These are phyloP conservation scores for Drosophila cognata DNA, from an alignment of 2,888 invertebrate genomes.

Conservation along the genomic window DNA sequence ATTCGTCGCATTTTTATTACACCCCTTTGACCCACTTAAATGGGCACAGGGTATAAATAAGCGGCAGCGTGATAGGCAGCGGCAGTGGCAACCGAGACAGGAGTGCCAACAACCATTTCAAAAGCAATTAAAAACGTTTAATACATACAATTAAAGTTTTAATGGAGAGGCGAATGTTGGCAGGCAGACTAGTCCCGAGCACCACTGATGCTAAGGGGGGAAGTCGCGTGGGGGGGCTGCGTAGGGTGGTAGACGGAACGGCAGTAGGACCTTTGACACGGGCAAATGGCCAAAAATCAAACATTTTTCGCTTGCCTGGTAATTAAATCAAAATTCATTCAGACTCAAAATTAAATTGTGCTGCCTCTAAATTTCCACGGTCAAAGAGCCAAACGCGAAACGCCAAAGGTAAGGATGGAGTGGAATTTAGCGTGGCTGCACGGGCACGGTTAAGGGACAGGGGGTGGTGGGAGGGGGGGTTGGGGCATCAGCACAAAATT, in stretches of 20 bases:
- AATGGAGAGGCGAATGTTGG: constrained; percentile 53
- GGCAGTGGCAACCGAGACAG: constrained; percentile 45
- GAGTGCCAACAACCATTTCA: constrained; percentile 50
- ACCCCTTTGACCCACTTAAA: constrained; percentile 16
- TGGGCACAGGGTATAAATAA: constrained; percentile 17
- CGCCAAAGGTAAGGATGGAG: constrained; percentile 2
- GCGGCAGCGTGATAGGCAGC: constrained; percentile 25
- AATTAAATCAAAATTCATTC: constrained; percentile 67
- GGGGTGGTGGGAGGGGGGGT: background rate
- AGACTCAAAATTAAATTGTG: constrained; percentile 59
- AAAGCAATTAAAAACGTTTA: constrained; percentile 63
- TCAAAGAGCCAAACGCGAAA: background rate
- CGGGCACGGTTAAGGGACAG: background rate
- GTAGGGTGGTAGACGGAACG: background rate
- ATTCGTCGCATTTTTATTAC: constrained; percentile 5
- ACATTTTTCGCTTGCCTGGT: constrained; percentile 46
- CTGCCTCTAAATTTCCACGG: constrained; percentile 36
- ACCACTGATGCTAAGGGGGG: background rate
- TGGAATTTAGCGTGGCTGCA: background rate
- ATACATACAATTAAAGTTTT: constrained; percentile 71
- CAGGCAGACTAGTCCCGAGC: background rate
- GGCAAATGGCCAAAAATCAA: constrained; percentile 51
- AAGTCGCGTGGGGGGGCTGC: no score
- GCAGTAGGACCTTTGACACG: background rate
- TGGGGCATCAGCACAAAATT: constrained; percentile 15